phyloP scores from a whole-genome alignment of 2,113 vertebrate species.

The crab-eating macaque (Macaca fascicularis) region T2T-MFA8v1.1 NC_088389.1:61278001-61278500 shows the following conservation, averaged over 20 bases:
- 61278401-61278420: neutral
- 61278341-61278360: neutral
- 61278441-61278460: neutral
- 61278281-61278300: neutral
- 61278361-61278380: neutral
- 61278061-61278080: neutral
- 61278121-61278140: neutral
- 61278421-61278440: neutral
- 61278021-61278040: neutral
- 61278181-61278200: neutral
- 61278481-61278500: neutral
- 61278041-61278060: neutral
- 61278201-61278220: neutral
- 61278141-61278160: neutral
- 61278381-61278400: neutral
- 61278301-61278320: neutral
- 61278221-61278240: neutral
- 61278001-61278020: neutral
- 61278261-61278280: neutral
- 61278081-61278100: neutral
- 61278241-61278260: no score
- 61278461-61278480: neutral
- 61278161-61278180: neutral
- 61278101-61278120: neutral
- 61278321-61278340: neutral